phyloP scores from a whole-genome alignment of 2,113 vertebrate genomes.

The Campylomormyrus numenius region DNA sequence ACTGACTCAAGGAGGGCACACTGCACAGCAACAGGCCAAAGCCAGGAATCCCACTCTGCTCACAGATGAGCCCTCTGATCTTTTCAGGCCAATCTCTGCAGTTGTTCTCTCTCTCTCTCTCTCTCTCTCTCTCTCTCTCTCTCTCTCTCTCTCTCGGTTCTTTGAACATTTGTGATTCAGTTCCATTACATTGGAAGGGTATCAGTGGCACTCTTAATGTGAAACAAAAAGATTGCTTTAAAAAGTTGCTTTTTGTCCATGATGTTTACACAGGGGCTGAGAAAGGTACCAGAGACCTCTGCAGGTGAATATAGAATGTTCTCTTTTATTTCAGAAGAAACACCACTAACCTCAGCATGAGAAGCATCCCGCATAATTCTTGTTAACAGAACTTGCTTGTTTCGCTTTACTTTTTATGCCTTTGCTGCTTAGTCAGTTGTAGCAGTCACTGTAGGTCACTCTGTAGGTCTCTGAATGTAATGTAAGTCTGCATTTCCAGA shows the following conservation, averaged over 20 bases:
- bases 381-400: background rate
- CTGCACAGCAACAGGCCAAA: background rate
- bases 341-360: background rate
- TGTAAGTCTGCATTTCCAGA: background rate
- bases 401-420: no score
- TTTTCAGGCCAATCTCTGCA: background rate
- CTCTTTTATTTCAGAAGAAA: background rate
- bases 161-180: background rate
- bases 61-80: background rate
- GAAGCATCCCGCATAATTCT: background rate
- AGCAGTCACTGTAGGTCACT: background rate
- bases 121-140: no score
- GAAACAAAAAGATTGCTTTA: background rate
- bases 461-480: background rate
- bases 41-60: background rate
- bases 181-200: background rate
- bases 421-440: background rate
- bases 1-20: background rate
- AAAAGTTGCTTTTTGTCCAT: constrained; percentile 21
- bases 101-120: background rate
- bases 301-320: constrained; percentile 12
- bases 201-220: background rate
- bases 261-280: constrained; percentile 10
- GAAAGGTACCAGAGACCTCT: background rate
- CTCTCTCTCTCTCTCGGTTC: background rate